Evolutionary conservation across 2,797 vertebrate species (phyloP).

Genomic region (Enteromius mattozi): DNA sequence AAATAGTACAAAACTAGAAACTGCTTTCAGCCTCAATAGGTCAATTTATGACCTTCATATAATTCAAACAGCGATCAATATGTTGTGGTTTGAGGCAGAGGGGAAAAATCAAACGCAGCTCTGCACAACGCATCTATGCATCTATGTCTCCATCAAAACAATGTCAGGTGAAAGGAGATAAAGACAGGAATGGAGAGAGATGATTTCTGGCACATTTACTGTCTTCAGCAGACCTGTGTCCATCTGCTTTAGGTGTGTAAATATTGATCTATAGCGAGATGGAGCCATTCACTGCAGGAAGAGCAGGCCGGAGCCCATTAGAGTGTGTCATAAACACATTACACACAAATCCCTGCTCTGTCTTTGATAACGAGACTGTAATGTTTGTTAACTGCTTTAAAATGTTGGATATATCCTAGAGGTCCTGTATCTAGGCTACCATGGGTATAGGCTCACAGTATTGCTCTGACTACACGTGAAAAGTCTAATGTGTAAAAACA

Average conservation of each 20-base stretch:
- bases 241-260: conserved; percentile 27
- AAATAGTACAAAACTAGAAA: not conserved
- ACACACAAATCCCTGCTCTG: conserved; percentile 28
- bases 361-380: conserved; percentile 21
- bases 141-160: not conserved
- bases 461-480: not conserved
- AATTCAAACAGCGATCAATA: not conserved
- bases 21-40: conserved; percentile 3
- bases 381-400: conserved; percentile 35
- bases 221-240: conserved; percentile 1
- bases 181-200: conserved; percentile 19
- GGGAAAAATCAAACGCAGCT: not conserved
- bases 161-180: not conserved
- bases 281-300: conserved; percentile 38
- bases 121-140: not conserved
- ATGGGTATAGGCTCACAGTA: not conserved
- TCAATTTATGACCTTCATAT: not conserved
- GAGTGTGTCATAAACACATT: conserved; percentile 56
- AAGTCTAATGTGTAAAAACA: not conserved
- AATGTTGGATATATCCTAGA: conserved; percentile 7
- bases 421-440: not conserved
- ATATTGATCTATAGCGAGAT: conserved; percentile 40
- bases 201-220: not conserved
- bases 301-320: conserved; percentile 49
- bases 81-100: not conserved